A percentile compares a stretch with the other conserved stretches of the same genome.
These are phyloP conservation scores for Glaucomys volans DNA, from an alignment of 2,113 vertebrate species.

Conservation along the genomic window DNA sequence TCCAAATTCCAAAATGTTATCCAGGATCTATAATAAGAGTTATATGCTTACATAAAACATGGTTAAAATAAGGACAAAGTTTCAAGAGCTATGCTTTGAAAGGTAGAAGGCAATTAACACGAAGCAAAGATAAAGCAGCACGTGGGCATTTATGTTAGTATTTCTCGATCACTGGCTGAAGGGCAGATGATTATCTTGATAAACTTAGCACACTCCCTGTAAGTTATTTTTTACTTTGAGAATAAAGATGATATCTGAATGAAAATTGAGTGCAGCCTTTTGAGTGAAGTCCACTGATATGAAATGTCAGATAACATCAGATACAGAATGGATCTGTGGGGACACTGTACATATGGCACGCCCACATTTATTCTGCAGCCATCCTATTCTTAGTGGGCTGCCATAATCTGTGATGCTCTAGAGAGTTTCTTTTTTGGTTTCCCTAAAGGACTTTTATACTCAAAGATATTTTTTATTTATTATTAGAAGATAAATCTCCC, in stretches of 20 bases:
- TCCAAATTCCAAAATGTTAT: constrained; percentile 1
- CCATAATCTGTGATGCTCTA: background rate
- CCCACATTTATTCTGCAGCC: background rate
- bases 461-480: background rate
- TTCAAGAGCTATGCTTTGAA: background rate
- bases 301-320: background rate
- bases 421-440: background rate
- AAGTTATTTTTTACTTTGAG: background rate
- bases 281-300: background rate
- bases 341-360: background rate
- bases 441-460: background rate
- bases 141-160: background rate
- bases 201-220: background rate
- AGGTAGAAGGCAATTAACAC: constrained; percentile 14
- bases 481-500: background rate
- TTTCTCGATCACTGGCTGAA: background rate
- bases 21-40: background rate
- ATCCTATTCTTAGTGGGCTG: background rate
- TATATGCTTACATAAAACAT: background rate
- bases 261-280: background rate
- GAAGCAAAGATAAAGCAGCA: background rate
- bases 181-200: background rate
- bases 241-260: background rate
- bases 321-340: accelerated
- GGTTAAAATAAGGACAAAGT: constrained; percentile 42